A percentile compares a stretch with the other conserved stretches of the same genome.
These are phyloP conservation scores for Micromys minutus DNA, from an alignment of 2,113 vertebrate species.

Conservation along the genomic window DNA sequence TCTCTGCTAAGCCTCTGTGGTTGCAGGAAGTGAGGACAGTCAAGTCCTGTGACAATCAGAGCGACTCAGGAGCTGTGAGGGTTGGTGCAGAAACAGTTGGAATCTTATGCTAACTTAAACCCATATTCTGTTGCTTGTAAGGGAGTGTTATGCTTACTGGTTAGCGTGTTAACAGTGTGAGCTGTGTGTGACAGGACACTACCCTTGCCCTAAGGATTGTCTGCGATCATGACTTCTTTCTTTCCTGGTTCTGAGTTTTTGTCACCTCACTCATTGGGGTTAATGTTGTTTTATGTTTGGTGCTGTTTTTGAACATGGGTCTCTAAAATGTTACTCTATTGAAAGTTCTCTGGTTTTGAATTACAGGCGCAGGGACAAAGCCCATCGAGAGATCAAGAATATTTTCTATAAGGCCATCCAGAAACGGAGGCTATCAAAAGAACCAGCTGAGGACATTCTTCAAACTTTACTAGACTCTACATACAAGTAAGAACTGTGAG, in stretches of 20 bases:
- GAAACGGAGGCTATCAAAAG: slow-evolving; percentile 90
- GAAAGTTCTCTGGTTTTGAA: slow-evolving; percentile 52
- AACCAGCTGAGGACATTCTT: slow-evolving; percentile 93
- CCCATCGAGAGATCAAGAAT: slow-evolving; percentile 94
- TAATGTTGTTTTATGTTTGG: background rate
- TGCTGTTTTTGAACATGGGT: slow-evolving; percentile 36
- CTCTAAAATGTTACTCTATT: background rate
- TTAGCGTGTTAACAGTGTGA: slow-evolving; percentile 16
- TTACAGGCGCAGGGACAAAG: slow-evolving; percentile 92
- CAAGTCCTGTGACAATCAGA: background rate
- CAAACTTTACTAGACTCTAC: slow-evolving; percentile 96
- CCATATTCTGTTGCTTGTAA: slow-evolving; percentile 9
- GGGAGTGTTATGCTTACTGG: background rate
- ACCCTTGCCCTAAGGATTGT: background rate
- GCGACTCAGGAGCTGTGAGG: background rate
- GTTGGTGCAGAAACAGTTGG: slow-evolving; percentile 27
- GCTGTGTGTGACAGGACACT: too few relatives aligned
- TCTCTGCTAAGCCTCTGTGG: background rate
- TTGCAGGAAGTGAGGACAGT: slow-evolving; percentile 44
- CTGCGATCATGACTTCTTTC: background rate
- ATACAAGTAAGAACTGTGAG: slow-evolving; percentile 91
- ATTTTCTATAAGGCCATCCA: slow-evolving; percentile 96
- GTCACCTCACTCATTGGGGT: background rate
- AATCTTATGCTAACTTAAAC: slow-evolving; percentile 43
- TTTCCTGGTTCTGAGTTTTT: slow-evolving; percentile 35